Conservation (phyloP, 1,140 invertebrate species). For the Hycleus cichorii region DNA sequence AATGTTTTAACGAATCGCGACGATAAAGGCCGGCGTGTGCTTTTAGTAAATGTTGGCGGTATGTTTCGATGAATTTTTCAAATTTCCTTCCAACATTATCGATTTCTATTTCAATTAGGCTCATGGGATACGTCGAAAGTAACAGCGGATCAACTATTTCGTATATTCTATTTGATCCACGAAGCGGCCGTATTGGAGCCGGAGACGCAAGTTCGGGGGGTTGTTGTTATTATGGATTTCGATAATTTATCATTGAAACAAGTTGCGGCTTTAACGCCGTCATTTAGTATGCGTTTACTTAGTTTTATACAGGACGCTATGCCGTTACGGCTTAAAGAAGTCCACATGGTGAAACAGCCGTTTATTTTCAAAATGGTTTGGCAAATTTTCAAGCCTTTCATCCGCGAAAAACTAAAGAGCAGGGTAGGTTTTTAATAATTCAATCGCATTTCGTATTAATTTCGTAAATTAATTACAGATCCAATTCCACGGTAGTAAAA, state of each 20-base stretch:
- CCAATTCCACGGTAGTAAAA: conserved; percentile 69
- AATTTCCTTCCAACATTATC: background rate
- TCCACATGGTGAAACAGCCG: conserved; percentile 86
- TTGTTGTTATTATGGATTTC: conserved; percentile 75
- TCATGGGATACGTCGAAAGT: conserved; percentile 67
- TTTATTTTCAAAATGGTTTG: conserved; percentile 84
- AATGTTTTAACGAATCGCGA: conserved; percentile 48
- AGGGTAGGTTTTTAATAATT: conserved; percentile 51
- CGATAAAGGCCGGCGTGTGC: conserved; percentile 33
- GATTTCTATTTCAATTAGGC: conserved; percentile 36
- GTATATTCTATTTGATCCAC: conserved; percentile 71
- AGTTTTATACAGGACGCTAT: conserved; percentile 82
- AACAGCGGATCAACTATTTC: conserved; percentile 63
- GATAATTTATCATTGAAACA: conserved; percentile 67
- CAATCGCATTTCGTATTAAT: background rate
- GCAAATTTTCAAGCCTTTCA: conserved; percentile 80
- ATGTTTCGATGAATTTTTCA: background rate
- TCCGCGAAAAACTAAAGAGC: conserved; percentile 73
- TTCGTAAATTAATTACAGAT: conserved; percentile 53
- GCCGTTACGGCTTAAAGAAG: conserved; percentile 79
- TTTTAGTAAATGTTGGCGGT: conserved; percentile 34
- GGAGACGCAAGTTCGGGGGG: conserved; percentile 64
- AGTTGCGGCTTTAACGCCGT: conserved; percentile 56
- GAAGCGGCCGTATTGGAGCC: conserved; percentile 64
- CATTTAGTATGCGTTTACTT: conserved; percentile 65